Evolutionary conservation across 1,140 invertebrate genomes (phyloP).

Genomic region (Teleopsis dalmanni): DNA sequence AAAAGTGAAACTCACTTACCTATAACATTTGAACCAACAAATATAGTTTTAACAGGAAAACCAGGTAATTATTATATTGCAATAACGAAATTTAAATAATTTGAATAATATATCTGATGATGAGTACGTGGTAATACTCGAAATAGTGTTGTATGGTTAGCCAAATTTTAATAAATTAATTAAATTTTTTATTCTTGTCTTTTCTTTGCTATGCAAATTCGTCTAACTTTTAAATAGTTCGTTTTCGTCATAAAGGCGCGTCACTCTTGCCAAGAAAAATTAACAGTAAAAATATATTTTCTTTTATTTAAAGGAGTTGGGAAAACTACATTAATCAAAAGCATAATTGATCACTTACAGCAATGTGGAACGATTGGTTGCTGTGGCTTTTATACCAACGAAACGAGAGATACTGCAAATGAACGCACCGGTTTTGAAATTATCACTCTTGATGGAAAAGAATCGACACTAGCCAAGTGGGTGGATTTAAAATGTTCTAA

Average conservation of each 20-base stretch:
- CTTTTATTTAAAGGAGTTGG: conserved; percentile 44
- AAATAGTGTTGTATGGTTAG: background rate
- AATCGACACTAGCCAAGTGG: conserved; percentile 46
- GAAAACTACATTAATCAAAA: conserved; percentile 57
- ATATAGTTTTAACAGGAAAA: no score
- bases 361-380: conserved; percentile 34
- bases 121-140: background rate
- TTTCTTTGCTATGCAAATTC: background rate
- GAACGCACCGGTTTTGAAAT: conserved; percentile 56
- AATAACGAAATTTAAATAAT: background rate
- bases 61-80: no score
- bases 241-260: no score
- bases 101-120: background rate
- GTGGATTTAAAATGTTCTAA: background rate
- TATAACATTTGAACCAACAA: no score
- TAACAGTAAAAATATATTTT: conserved; percentile 4
- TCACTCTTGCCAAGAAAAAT: background rate
- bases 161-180: background rate
- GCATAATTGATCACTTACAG: conserved; percentile 46
- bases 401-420: conserved; percentile 43
- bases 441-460: conserved; percentile 46
- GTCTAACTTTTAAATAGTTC: conserved; percentile 10
- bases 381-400: conserved; percentile 59
- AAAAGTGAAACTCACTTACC: no score
- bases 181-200: background rate